phyloP scores from a whole-genome alignment of 2,113 vertebrate species.

The Thamnaconus septentrionalis region DNA sequence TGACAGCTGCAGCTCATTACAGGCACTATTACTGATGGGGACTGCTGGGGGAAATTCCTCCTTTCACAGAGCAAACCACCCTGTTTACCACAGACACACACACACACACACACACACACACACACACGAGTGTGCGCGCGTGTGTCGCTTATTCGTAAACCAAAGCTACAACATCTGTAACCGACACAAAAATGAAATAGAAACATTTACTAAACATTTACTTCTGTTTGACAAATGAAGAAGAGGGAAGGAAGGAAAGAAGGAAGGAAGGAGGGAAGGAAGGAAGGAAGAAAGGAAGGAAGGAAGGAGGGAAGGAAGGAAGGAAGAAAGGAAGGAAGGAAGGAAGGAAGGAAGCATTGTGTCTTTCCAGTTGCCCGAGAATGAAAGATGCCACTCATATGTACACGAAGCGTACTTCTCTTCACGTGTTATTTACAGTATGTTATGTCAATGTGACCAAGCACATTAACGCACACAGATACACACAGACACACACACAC shows the following conservation, averaged over 20 bases:
- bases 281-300: neutral
- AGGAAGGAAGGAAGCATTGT: conserved; percentile 6
- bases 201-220: conserved; percentile 78
- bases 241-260: conserved; percentile 3
- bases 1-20: conserved; percentile 79
- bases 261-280: no score
- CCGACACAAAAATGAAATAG: conserved; percentile 71
- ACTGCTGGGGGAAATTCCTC: conserved; percentile 75
- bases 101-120: conserved; percentile 33
- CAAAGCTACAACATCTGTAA: conserved; percentile 84
- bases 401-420: conserved; percentile 36
- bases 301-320: neutral
- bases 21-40: conserved; percentile 76
- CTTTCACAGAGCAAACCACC: conserved; percentile 68
- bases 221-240: conserved; percentile 76
- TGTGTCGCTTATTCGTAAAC: conserved; percentile 80
- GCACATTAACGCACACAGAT: conserved; percentile 5
- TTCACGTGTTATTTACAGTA: conserved; percentile 1
- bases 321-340: no score
- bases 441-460: neutral
- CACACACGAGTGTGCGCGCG: conserved; percentile 36
- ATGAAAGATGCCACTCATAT: conserved; percentile 22
- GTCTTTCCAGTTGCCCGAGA: conserved; percentile 24
- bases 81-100: conserved; percentile 57
- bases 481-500: neutral